Conservation (phyloP, 2,113 vertebrate species). For the Eulemur macaco region DNA sequence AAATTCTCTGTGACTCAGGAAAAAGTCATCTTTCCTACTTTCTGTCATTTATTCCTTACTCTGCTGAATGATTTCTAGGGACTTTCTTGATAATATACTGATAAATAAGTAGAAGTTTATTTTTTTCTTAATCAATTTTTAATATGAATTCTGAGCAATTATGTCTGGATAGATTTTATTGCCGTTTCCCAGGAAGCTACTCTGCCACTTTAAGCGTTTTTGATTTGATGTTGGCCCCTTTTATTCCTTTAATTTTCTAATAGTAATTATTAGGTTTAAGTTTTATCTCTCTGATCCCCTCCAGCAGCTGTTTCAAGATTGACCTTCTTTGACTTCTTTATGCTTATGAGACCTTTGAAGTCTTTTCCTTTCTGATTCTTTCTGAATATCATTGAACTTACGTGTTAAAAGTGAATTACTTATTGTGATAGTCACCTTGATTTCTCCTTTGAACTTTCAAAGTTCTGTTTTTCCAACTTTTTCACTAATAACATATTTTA, state of each 20-base stretch:
- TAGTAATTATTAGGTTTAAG: conserved; percentile 64
- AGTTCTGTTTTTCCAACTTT: conserved; percentile 12
- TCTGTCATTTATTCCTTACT: neutral
- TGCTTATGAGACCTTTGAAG: conserved; percentile 75
- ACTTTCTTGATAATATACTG: neutral
- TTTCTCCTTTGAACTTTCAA: conserved; percentile 68
- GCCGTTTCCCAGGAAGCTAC: conserved; percentile 8
- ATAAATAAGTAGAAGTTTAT: neutral
- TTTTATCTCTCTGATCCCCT: conserved; percentile 71
- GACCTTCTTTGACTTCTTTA: conserved; percentile 70
- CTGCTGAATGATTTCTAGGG: neutral
- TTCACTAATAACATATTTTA: conserved; percentile 24
- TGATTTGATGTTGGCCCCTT: conserved; percentile 57
- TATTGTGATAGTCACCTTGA: conserved; percentile 62
- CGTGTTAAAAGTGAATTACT: conserved; percentile 64
- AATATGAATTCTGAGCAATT: conserved; percentile 14
- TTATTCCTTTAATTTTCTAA: conserved; percentile 69
- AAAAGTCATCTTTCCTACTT: neutral
- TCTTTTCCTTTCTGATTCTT: conserved; percentile 66
- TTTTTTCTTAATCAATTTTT: conserved; percentile 25
- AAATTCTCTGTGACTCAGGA: neutral
- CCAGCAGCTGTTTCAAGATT: conserved; percentile 66
- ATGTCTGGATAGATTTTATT: conserved; percentile 13
- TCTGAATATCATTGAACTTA: conserved; percentile 63
- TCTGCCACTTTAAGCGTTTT: conserved; percentile 36